These are phyloP conservation scores for Gryllus bimaculatus DNA, from an alignment of 1,140 invertebrate genomes.

Conservation along the genomic window DNA sequence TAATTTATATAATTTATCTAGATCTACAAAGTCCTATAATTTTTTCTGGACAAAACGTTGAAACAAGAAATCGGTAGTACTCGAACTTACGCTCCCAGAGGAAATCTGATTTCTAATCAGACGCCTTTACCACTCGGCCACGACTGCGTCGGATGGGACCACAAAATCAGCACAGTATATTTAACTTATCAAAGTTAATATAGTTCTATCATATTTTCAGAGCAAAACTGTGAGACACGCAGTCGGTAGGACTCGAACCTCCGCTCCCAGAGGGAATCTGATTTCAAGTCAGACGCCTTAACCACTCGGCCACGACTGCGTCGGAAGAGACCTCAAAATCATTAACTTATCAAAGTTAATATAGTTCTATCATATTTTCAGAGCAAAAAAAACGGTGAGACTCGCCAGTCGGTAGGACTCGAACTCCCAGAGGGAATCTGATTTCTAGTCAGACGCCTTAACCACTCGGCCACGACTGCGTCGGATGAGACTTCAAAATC, in stretches of 20 bases:
- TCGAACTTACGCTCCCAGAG: constrained; percentile 77
- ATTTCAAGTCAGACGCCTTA: constrained; percentile 79
- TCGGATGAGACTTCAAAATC: neutral
- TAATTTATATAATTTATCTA: too few species aligned
- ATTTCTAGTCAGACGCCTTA: constrained; percentile 80
- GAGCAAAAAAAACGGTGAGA: too few species aligned
- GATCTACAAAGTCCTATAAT: too few species aligned
- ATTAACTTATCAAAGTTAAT: too few species aligned
- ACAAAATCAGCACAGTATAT: too few species aligned
- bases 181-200: too few species aligned
- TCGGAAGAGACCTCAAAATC: too few species aligned
- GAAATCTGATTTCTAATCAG: constrained; percentile 78
- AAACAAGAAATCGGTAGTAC: too few species aligned
- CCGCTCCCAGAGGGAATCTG: constrained; percentile 76
- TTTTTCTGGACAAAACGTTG: too few species aligned
- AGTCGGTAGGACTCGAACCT: constrained; percentile 48
- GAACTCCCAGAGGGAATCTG: constrained; percentile 77
- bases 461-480: constrained; percentile 74
- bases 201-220: too few species aligned
- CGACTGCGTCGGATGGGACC: constrained; percentile 43
- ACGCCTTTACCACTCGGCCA: constrained; percentile 79
- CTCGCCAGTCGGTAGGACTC: constrained; percentile 69
- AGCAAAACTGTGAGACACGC: too few species aligned
- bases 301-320: constrained; percentile 74
- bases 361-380: too few species aligned